A percentile compares a stretch with the other conserved stretches of the same genome.
Conservation (phyloP, 2,113 vertebrate genomes). For the Canis aureus region DNA sequence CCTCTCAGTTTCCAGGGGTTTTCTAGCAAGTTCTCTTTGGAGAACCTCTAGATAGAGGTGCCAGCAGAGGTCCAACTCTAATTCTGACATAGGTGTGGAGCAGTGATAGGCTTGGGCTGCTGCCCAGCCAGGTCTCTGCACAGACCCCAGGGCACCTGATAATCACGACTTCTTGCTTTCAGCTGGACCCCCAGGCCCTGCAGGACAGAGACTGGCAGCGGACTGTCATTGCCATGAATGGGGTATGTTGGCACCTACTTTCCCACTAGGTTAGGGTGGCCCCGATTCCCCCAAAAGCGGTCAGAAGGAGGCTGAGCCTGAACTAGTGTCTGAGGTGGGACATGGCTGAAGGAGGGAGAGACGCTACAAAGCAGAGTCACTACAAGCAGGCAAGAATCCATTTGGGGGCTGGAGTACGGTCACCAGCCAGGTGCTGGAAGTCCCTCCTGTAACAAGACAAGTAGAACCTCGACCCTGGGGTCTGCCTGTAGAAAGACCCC, state of each 20-base stretch:
- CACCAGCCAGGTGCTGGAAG: rapidly evolving
- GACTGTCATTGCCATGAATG: slow-evolving; percentile 97
- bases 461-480: not conserved
- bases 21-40: not conserved
- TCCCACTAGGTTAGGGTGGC: not conserved
- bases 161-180: slow-evolving; percentile 77
- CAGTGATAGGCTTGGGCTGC: not conserved
- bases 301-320: not conserved
- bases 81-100: rapidly evolving
- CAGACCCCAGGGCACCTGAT: not conserved
- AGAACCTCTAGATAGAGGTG: not conserved
- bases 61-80: rapidly evolving
- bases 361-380: rapidly evolving
- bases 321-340: rapidly evolving
- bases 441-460: not conserved
- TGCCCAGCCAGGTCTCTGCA: not conserved
- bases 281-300: not conserved
- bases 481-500: not conserved
- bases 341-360: not conserved
- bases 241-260: slow-evolving; percentile 88
- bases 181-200: slow-evolving; percentile 95
- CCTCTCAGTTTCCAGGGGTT: not conserved
- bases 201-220: slow-evolving; percentile 99
- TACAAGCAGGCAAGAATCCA: rapidly evolving
- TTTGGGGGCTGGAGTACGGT: too few relatives aligned